phyloP scores from a whole-genome alignment of 2,888 invertebrate genomes.

The Ecliptopera silaceata region DNA sequence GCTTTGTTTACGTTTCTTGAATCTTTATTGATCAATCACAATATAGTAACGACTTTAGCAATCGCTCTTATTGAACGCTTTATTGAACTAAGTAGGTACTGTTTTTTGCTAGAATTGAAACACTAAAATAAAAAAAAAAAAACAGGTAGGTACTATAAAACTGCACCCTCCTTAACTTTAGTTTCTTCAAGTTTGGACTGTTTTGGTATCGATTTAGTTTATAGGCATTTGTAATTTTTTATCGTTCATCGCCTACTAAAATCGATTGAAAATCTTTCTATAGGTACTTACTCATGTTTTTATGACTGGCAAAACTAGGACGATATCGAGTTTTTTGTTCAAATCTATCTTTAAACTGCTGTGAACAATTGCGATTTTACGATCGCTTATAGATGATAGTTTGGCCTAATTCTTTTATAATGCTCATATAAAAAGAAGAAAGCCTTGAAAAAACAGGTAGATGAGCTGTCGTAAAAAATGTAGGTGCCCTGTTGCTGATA shows the following conservation, averaged over 20 bases:
- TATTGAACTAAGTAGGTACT: too few species aligned
- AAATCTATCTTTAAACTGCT: background rate
- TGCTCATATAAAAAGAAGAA: conserved; percentile 13
- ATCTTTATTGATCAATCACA: conserved; percentile 10
- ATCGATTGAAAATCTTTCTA: too few species aligned
- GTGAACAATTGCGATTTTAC: conserved; percentile 13
- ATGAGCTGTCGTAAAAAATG: conserved; percentile 8
- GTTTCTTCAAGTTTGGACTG: too few species aligned
- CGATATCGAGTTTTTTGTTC: background rate
- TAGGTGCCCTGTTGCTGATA: conserved; percentile 10
- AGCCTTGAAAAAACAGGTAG: conserved; percentile 9
- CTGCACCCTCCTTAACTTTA: too few species aligned
- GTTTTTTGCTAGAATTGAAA: too few species aligned
- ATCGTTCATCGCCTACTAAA: too few species aligned
- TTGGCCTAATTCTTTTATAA: conserved; percentile 15
- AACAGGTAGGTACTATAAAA: too few species aligned
- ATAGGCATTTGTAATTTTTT: too few species aligned
- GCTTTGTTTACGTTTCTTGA: conserved; percentile 24
- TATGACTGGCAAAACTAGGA: background rate
- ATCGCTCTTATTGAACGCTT: too few species aligned
- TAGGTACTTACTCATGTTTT: too few species aligned
- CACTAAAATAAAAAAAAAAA: too few species aligned
- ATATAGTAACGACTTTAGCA: background rate
- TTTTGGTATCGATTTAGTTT: too few species aligned
- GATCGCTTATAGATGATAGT: conserved; percentile 7